Percentiles rank a stretch among this genome's conserved stretches.
Conservation (phyloP, 2,797 vertebrate genomes). For the Pipistrellus kuhlii region DNA sequence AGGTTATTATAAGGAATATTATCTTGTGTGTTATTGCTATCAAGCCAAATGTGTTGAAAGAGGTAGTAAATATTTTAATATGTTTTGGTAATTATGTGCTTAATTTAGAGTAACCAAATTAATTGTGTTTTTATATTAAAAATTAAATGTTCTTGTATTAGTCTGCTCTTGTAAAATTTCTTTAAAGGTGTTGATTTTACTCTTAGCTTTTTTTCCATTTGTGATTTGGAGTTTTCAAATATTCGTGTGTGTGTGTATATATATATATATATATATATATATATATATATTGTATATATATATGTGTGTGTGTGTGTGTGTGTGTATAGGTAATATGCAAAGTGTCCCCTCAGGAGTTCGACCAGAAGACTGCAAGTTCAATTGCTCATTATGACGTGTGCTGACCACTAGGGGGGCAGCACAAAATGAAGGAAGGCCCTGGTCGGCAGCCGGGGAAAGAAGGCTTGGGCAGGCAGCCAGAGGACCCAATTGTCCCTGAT, state of each 20-base stretch:
- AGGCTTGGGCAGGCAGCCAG: too few species aligned
- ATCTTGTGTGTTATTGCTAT: background rate
- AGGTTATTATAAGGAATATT: background rate
- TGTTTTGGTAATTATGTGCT: background rate
- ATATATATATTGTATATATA: too few species aligned
- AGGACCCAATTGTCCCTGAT: too few species aligned
- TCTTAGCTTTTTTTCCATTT: background rate
- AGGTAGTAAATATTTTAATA: background rate
- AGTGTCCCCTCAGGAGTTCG: too few species aligned
- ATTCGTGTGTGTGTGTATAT: background rate
- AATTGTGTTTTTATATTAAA: slow-evolving; percentile 8
- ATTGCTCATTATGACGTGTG: too few species aligned
- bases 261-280: too few species aligned
- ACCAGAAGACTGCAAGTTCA: too few species aligned
- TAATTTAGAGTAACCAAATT: background rate
- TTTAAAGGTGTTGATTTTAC: background rate
- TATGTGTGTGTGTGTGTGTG: too few species aligned
- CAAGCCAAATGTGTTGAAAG: background rate
- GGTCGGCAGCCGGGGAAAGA: too few species aligned
- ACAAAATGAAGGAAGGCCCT: too few species aligned
- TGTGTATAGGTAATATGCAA: too few species aligned
- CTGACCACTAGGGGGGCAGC: too few species aligned
- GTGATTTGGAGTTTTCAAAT: background rate
- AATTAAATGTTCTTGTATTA: background rate
- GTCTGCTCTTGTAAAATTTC: background rate